phyloP scores from a whole-genome alignment of 2,797 vertebrate species.

The Gadopsis marmoratus region DNA sequence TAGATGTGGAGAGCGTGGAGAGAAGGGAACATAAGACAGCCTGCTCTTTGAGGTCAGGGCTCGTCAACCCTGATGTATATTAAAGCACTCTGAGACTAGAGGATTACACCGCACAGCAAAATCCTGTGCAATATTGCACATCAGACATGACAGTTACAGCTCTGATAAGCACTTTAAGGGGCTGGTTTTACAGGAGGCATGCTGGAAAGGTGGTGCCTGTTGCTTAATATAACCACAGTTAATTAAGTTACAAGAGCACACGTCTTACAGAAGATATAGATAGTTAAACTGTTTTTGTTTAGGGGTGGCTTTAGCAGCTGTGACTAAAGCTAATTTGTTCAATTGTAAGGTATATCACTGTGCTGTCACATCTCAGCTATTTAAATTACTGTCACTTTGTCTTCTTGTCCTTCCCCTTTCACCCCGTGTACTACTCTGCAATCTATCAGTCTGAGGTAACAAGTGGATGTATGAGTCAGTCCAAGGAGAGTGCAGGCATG shows the following conservation, averaged over 20 bases:
- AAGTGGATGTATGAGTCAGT: conserved; percentile 17
- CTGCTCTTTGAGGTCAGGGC: conserved; percentile 2
- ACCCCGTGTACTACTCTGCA: not conserved
- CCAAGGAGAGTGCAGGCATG: conserved; percentile 46
- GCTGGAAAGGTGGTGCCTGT: conserved; percentile 4
- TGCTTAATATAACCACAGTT: conserved; percentile 22
- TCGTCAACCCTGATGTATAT: conserved; percentile 21
- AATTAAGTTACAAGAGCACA: conserved; percentile 28
- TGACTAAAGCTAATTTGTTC: not conserved
- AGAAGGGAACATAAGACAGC: conserved; percentile 7
- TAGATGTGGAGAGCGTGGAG: conserved; percentile 11
- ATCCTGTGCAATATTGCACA: conserved; percentile 17
- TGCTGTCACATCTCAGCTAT: not conserved
- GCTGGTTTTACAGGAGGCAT: conserved; percentile 11
- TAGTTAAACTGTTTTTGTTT: not conserved
- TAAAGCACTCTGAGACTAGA: conserved; percentile 23
- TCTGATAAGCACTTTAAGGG: conserved; percentile 39
- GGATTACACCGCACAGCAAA: conserved; percentile 15
- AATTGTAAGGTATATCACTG: not conserved
- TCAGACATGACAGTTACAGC: conserved; percentile 43
- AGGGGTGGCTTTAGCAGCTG: not conserved
- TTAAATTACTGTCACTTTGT: conserved; percentile 16
- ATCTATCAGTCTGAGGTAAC: conserved; percentile 18
- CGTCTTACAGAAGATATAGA: conserved; percentile 1
- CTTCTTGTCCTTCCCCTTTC: conserved; percentile 1